These are phyloP conservation scores for Ceratina australensis DNA, from an alignment of 1,140 invertebrate species.

Conservation along the genomic window DNA sequence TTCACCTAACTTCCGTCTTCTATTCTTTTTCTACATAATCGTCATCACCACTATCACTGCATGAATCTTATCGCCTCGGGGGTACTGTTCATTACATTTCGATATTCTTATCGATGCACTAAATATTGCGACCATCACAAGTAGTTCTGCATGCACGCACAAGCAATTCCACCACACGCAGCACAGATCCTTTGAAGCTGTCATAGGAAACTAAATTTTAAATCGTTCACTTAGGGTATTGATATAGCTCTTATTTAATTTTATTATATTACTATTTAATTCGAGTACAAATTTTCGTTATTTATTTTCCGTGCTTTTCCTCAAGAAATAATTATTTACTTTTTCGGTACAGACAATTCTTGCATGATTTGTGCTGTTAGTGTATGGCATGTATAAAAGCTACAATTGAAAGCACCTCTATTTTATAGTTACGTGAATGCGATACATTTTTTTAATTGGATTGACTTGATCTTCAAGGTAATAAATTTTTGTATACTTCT, in stretches of 20 bases:
- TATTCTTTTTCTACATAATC: conserved; percentile 64
- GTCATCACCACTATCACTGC: conserved; percentile 57
- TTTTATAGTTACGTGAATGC: background rate
- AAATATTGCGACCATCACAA: conserved; percentile 19
- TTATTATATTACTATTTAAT: background rate
- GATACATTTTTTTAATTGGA: background rate
- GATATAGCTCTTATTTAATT: background rate
- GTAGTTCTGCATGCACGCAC: background rate
- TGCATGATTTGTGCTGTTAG: conserved; percentile 12
- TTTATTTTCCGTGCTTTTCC: background rate
- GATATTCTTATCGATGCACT: conserved; percentile 6
- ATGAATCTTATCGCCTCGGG: conserved; percentile 58
- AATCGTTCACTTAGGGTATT: background rate
- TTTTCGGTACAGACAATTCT: background rate
- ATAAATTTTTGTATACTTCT: conserved; percentile 14
- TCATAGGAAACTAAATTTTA: background rate
- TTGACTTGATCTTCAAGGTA: background rate
- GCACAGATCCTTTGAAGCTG: background rate
- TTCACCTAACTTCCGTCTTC: conserved; percentile 46
- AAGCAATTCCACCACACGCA: background rate
- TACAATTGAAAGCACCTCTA: background rate
- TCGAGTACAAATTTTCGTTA: background rate
- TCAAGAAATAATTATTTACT: background rate
- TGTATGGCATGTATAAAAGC: conserved; percentile 7
- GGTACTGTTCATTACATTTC: conserved; percentile 39